Conservation (phyloP, 2,797 vertebrate species). For the Rhyacichthys aspro region DNA sequence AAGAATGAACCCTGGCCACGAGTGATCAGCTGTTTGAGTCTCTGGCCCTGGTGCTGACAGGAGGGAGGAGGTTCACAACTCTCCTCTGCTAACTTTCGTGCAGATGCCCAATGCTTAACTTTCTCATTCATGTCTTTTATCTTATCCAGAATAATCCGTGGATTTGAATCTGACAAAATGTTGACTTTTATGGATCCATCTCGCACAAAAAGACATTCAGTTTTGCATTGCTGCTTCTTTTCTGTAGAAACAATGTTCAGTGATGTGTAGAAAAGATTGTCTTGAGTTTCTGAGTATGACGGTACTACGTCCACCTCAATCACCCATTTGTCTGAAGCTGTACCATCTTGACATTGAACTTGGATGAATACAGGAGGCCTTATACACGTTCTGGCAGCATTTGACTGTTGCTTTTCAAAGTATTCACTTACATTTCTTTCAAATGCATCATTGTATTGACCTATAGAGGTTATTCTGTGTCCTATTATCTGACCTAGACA, state of each 20-base stretch:
- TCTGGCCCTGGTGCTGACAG: conserved; percentile 49
- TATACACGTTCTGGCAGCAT: conserved; percentile 70
- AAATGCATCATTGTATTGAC: conserved; percentile 64
- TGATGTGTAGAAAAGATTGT: conserved; percentile 64
- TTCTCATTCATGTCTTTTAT: conserved; percentile 17
- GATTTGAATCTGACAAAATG: conserved; percentile 55
- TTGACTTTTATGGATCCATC: conserved; percentile 72
- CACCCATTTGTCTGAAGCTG: conserved; percentile 69
- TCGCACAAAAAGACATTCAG: conserved; percentile 71
- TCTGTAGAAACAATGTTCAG: conserved; percentile 19
- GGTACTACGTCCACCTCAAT: conserved; percentile 84
- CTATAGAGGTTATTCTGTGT: conserved; percentile 54
- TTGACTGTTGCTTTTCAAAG: conserved; percentile 58
- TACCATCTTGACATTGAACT: conserved; percentile 67
- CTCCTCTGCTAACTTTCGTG: conserved; percentile 47
- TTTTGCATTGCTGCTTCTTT: conserved; percentile 52
- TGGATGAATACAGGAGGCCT: conserved; percentile 78
- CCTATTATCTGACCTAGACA: conserved; percentile 76
- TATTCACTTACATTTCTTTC: conserved; percentile 60
- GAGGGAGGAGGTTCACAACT: not conserved
- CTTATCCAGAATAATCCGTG: conserved; percentile 29
- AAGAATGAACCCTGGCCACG: conserved; percentile 46
- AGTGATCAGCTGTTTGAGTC: conserved; percentile 54
- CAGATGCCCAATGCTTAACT: conserved; percentile 28
- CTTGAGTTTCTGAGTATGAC: conserved; percentile 57